Evolutionary conservation across 2,888 invertebrate genomes (phyloP), one percentile per base, ranked within the genome.

Genomic region (Trichogramma evanescens): DNA sequence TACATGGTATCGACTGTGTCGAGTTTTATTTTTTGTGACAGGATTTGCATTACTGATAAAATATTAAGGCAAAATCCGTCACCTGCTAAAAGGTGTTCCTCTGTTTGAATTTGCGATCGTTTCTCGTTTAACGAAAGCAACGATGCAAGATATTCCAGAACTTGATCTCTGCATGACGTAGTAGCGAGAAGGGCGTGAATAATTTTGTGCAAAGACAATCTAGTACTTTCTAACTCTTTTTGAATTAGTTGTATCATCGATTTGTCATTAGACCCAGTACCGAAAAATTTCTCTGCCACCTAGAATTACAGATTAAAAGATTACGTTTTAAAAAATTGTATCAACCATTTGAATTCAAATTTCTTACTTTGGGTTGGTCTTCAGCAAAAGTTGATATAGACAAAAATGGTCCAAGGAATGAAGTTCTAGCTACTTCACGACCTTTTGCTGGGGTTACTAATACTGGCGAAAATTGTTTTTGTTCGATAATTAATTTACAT

Each of bases 41-140:
- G 81, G 78, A 91, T 86, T 76, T 97, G 97, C 67, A 99, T 81
- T 26, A 96, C 91, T 55, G 91, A 89, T 71, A 96, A 84, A 13
- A 97, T 79, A 81, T 98, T 99, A 69, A 97, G 81, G 89, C 97
- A 93, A 78, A 95, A 95, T 1, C 97, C 97, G 78, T 98, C 96
- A 5, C 93, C 91, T 8, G 95, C 93, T 1, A 95, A 82, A 2
- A 89, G 83, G 61, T 89, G 83, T 71, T 95, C 93, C 75, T 95
- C 94, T 43, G 89, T 89, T 74, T 93, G 94, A 68, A 97, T 83
- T 76, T 96, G 96, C 2, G 93, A 86, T 45, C 95, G 84, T 65
- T 93, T 91, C 69, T 91, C 89, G 74, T 98, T 98, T 69, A 86
- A 80, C 62, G 85, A 85, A 58, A 98, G 78, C 6, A 94, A 80